Evolutionary conservation across 2,797 vertebrate species (phyloP), one percentile per base, ranked within the genome.

Genomic region (Hydrocynus forskahlii): DNA sequence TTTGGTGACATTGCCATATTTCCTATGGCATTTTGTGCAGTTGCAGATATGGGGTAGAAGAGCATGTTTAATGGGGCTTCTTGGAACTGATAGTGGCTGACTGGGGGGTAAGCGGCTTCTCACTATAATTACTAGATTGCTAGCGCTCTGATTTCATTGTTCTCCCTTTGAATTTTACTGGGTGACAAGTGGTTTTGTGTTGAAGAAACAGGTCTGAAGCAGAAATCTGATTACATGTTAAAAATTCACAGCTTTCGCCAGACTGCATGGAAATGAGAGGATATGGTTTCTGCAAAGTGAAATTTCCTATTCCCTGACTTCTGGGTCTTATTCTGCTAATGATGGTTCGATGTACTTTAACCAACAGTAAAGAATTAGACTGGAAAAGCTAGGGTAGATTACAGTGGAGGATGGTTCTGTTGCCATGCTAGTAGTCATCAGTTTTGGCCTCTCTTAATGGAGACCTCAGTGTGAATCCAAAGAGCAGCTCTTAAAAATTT

Each of bases 401-500:
- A 57, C 16, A 52, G n/a, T 45, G 17, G n/a, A 78, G 77, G 55
- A 81, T 69, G 40, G n/a, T 66, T 75, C 25, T 35, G 88, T 88
- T 90, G 86, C 87, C 84, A 84, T 86, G 89, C 88, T 83, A 77
- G 84, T 83, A 89, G 87, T 89, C 91, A 91, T 93, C 91, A 77
- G 86, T 87, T 86, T 63, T 21, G 83, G 83, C 88, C 87, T 87
- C 84, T 54, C 88, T 52, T 94, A 94, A 94, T 93, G 90, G 92
- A 93, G 91, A 89, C 85, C 89, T 89, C 86, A 87, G 76, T 88
- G 89, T 78, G 84, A 92, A 92, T 91, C 88, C 82, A 83, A 86
- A 77, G 87, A 88, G 90, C 86, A 84, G 91, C 89, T 92, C 89
- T 93, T 94, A 91, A 94, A 92, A 91, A 81, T 92, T 90, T 87